A percentile compares a stretch with the other conserved stretches of the same genome.
These are phyloP conservation scores for Plectrocnemia conspersa DNA, from an alignment of 1,140 invertebrate species.

Conservation along the genomic window DNA sequence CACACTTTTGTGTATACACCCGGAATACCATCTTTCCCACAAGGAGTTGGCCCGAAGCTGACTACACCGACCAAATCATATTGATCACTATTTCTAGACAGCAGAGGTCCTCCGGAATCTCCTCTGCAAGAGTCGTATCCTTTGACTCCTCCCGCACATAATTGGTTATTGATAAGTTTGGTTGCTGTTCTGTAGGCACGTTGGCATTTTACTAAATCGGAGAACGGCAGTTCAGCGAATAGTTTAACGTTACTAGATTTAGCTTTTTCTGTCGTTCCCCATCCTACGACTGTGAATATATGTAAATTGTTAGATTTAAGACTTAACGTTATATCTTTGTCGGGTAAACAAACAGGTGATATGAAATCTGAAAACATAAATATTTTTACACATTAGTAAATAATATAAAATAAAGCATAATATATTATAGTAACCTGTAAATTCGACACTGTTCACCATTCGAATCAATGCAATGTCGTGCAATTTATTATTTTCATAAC, in stretches of 20 bases:
- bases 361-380: slow-evolving; percentile 26
- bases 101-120: slow-evolving; percentile 60
- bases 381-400: not conserved
- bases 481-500: too few relatives aligned
- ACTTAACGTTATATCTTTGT: not conserved
- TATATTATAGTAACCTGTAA: slow-evolving; percentile 47
- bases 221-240: not conserved
- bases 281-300: slow-evolving; percentile 1
- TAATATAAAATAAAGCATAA: too few relatives aligned
- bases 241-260: not conserved
- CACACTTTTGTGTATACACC: slow-evolving; percentile 60
- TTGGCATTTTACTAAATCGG: not conserved
- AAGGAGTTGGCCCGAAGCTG: slow-evolving; percentile 56
- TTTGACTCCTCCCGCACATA: slow-evolving; percentile 49
- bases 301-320: not conserved
- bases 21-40: slow-evolving; percentile 52
- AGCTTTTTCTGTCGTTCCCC: slow-evolving; percentile 6
- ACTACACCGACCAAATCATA: slow-evolving; percentile 52
- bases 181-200: not conserved
- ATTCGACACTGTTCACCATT: slow-evolving; percentile 56
- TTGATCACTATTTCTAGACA: slow-evolving; percentile 38
- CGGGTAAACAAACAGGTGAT: slow-evolving; percentile 27
- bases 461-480: slow-evolving; percentile 76
- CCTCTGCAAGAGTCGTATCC: slow-evolving; percentile 53
- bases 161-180: slow-evolving; percentile 36